Conservation (phyloP, 2,888 invertebrate species). For the Cristatella mucedo region DNA sequence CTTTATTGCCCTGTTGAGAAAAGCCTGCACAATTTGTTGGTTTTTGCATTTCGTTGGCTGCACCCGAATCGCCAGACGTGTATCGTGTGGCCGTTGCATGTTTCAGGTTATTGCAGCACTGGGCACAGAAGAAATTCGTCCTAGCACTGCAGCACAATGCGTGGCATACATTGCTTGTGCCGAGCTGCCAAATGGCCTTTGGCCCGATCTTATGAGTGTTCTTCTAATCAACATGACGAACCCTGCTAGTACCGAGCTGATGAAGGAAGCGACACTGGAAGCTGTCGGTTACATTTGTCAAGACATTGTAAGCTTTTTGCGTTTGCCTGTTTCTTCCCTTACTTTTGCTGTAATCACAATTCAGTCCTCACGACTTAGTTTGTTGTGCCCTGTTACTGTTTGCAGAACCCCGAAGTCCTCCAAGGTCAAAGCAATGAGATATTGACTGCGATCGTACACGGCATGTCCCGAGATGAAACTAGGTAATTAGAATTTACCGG, state of each 20-base stretch:
- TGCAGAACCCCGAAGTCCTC: slow-evolving; percentile 62
- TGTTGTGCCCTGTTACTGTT: slow-evolving; percentile 5
- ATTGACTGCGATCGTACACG: slow-evolving; percentile 93
- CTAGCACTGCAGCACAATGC: slow-evolving; percentile 95
- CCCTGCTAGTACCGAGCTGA: slow-evolving; percentile 63
- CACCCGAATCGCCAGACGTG: too few species aligned
- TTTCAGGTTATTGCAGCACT: slow-evolving; percentile 71
- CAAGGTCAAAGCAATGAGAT: slow-evolving; percentile 85
- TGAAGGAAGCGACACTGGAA: slow-evolving; percentile 90
- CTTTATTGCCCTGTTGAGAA: too few species aligned
- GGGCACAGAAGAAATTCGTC: slow-evolving; percentile 82
- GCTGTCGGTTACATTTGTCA: slow-evolving; percentile 97
- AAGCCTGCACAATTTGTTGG: too few species aligned
- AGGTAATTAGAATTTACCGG: too few species aligned
- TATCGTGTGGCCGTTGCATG: too few species aligned
- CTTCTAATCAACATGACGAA: slow-evolving; percentile 80
- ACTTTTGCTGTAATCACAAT: slow-evolving; percentile 2
- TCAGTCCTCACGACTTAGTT: neutral
- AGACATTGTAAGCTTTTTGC: slow-evolving; percentile 53
- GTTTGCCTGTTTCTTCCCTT: neutral
- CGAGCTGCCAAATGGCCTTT: slow-evolving; percentile 76
- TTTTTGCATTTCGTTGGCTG: too few species aligned
- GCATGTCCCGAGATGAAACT: slow-evolving; percentile 84
- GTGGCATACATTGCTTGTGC: slow-evolving; percentile 95
- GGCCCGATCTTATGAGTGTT: slow-evolving; percentile 71